phyloP scores from a whole-genome alignment of 2,797 vertebrate genomes.

The Synaphobranchus kaupii region DNA sequence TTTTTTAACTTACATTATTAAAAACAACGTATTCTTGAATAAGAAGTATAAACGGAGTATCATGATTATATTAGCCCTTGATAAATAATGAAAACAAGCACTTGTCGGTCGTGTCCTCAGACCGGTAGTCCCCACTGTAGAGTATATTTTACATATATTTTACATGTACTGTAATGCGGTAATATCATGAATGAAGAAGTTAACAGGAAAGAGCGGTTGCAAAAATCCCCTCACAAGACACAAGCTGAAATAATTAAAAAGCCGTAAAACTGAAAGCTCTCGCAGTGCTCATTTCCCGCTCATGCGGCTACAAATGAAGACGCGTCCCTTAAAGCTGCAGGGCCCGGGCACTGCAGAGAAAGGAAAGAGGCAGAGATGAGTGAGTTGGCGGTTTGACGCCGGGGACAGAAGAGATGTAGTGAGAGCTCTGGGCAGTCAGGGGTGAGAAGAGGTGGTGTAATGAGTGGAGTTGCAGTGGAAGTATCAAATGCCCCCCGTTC shows the following conservation, averaged over 20 bases:
- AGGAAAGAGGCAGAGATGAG: background rate
- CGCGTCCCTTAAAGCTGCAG: background rate
- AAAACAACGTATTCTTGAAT: too few species aligned
- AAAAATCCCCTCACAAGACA: background rate
- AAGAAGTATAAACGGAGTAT: too few species aligned
- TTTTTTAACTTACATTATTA: too few species aligned
- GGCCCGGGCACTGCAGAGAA: background rate
- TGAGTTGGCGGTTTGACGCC: background rate
- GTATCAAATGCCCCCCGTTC: background rate
- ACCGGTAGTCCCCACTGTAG: too few species aligned
- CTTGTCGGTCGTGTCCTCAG: too few species aligned
- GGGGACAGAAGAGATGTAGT: background rate
- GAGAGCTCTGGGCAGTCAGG: background rate
- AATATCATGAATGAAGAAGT: conserved; percentile 25
- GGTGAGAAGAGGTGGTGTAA: background rate
- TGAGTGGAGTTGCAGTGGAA: background rate
- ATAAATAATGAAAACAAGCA: too few species aligned
- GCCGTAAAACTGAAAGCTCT: background rate
- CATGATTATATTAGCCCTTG: too few species aligned
- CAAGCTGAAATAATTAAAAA: background rate
- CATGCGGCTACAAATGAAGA: background rate
- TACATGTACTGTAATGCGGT: conserved; percentile 23
- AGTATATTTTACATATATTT: background rate
- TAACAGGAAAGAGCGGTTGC: conserved; percentile 6
- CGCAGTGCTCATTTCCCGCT: background rate